Evolutionary conservation across 2,113 vertebrate genomes (phyloP), one percentile per base, ranked within the genome.

Genomic region (Syngnathus typhle): DNA sequence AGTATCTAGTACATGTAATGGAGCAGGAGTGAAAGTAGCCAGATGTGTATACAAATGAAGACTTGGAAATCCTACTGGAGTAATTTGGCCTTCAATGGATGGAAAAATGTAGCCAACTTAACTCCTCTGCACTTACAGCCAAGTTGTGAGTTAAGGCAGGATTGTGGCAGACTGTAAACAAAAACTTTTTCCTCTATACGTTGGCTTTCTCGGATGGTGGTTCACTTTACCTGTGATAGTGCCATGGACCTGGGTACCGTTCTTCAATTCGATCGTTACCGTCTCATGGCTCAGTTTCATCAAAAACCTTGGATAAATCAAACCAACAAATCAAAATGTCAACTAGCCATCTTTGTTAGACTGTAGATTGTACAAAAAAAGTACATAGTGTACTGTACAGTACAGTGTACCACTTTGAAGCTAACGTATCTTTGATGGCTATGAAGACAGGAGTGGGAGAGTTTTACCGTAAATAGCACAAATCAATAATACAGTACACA

Each of bases 261-360:
- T 99, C 88, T 99, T 98, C 87, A 98, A 88, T 60, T 99, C 97
- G 59, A 99, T 98, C 46, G 97, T 99, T 36, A 98, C 96, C 2
- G 97, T 99, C 90, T 99, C 97, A 39, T 99, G 97, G 83, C 97
- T 99, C 89, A 98, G 84, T 83, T 99, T 99, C 97, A 99, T 99
- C 75, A 99, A 91, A 93, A 99, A 99, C 70, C 97, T 99, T 32
- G 27, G 27, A 32, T 32, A 32, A 32, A 32, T 32, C 27, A 32
- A 32, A 3, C 27, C 27, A 32, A 32, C 27, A 32, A 32, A 32
- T 32, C 27, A 32, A 3, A 32, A 32, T 32, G n/a, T 54, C 7
- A 54, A 1, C 6, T 27, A 32, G 2, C 12, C 6, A 15, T 44
- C 21, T 27, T 27, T 44, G 21, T 10, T 52, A 64, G 37, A 43